Conservation (phyloP, 2,888 invertebrate species). For the Steinernema scapterisci region DNA sequence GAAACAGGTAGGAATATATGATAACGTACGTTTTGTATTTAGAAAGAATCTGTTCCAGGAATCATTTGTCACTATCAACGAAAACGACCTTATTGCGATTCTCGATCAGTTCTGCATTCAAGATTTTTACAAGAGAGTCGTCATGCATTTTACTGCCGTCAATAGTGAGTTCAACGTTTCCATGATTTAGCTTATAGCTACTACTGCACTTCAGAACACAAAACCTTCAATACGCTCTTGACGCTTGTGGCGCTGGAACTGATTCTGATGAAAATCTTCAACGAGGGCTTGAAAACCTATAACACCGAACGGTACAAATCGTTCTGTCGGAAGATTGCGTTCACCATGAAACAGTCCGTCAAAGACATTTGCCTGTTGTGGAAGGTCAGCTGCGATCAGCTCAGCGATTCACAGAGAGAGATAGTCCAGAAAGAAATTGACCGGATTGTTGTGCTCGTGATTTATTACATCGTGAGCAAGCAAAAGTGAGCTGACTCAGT, state of each 20-base stretch:
- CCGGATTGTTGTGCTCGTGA: constrained; percentile 56
- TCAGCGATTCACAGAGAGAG: constrained; percentile 38
- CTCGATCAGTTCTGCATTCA: constrained; percentile 62
- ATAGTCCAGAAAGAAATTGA: constrained; percentile 62
- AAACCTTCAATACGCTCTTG: constrained; percentile 52
- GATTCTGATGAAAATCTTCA: constrained; percentile 52
- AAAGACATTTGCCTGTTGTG: constrained; percentile 58
- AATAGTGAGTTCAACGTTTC: constrained; percentile 45
- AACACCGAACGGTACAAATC: constrained; percentile 60
- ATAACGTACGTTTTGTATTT: not conserved
- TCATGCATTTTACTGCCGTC: constrained; percentile 52
- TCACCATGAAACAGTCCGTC: constrained; percentile 52
- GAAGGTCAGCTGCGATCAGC: constrained; percentile 43
- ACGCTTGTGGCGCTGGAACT: constrained; percentile 56
- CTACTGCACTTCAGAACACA: constrained; percentile 47
- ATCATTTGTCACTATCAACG: constrained; percentile 46
- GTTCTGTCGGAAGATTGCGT: constrained; percentile 20
- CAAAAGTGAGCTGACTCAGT: constrained; percentile 41
- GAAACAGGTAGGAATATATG: constrained; percentile 30
- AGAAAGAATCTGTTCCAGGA: constrained; percentile 35
- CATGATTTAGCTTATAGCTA: no score
- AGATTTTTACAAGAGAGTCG: constrained; percentile 54
- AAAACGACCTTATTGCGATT: constrained; percentile 57
- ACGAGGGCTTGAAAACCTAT: constrained; percentile 62
- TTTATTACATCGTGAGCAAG: constrained; percentile 55